A percentile compares a stretch with the other conserved stretches of the same genome.
Evolutionary conservation across 1,140 invertebrate genomes (phyloP).

Genomic region (Scaptomyza pallida): DNA sequence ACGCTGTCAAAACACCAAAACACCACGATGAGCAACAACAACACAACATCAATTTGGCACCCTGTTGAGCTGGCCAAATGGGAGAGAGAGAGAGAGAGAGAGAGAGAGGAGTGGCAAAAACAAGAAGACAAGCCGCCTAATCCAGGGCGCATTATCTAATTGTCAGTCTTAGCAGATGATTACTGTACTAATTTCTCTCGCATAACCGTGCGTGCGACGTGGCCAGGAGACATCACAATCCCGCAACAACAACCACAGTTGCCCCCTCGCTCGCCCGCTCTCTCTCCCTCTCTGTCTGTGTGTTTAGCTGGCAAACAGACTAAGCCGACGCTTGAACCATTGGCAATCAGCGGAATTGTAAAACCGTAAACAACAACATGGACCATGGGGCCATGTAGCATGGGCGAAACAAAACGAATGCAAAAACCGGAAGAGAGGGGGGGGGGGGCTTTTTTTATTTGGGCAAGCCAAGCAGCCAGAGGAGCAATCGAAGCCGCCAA

Average conservation of each 20-base stretch:
- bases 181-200: slow-evolving; percentile 76
- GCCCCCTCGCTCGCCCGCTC: not conserved
- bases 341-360: slow-evolving; percentile 75
- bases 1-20: slow-evolving; percentile 64
- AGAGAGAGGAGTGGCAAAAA: slow-evolving; percentile 6
- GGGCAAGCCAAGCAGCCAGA: slow-evolving; percentile 16
- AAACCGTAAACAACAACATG: slow-evolving; percentile 61
- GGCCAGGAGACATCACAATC: slow-evolving; percentile 6
- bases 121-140: slow-evolving; percentile 57
- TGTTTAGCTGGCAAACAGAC: slow-evolving; percentile 43
- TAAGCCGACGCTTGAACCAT: slow-evolving; percentile 50
- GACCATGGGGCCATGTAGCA: slow-evolving; percentile 35
- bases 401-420: slow-evolving; percentile 8
- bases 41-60: slow-evolving; percentile 18
- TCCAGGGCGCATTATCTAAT: slow-evolving; percentile 75
- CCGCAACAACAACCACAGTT: not conserved
- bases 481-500: slow-evolving; percentile 42
- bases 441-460: no score
- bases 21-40: slow-evolving; percentile 33
- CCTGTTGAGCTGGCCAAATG: slow-evolving; percentile 40
- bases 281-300: slow-evolving; percentile 12
- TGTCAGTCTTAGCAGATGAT: slow-evolving; percentile 75
- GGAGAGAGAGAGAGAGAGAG: no score
- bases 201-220: slow-evolving; percentile 38
- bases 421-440: not conserved